phyloP scores from a whole-genome alignment of 2,113 vertebrate species.

The Myotis davidii region DNA sequence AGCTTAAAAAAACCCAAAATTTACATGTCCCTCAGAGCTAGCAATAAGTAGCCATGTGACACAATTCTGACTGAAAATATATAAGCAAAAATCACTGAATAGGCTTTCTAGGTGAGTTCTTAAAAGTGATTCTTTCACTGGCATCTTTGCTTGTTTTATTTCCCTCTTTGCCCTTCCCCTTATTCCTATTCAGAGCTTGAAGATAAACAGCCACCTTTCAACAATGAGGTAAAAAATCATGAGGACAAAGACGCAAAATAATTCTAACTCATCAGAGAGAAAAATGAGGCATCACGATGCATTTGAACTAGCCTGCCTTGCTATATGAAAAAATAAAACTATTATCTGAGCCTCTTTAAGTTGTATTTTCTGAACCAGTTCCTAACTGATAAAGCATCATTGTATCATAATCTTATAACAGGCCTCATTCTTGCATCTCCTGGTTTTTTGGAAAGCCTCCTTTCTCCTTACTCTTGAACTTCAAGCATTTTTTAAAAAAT shows the following conservation, averaged over 20 bases:
- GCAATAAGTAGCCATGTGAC: neutral
- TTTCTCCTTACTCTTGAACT: neutral
- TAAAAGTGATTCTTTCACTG: neutral
- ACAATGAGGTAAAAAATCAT: neutral
- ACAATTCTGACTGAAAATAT: neutral
- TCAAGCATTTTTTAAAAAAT: neutral
- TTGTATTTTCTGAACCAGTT: neutral
- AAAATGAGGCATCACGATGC: neutral
- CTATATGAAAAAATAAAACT: neutral
- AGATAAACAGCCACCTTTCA: neutral
- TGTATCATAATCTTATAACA: neutral
- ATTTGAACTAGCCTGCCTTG: neutral
- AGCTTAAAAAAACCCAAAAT: neutral
- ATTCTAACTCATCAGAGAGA: neutral
- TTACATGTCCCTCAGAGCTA: neutral
- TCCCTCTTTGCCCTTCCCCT: neutral
- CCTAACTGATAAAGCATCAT: neutral
- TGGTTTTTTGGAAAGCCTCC: neutral
- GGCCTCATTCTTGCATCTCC: neutral
- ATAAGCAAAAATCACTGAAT: neutral
- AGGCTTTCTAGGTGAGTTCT: neutral
- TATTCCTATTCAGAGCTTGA: neutral
- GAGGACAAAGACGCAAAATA: neutral
- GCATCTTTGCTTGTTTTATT: neutral
- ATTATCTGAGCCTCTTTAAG: neutral